phyloP scores from a whole-genome alignment of 1,140 invertebrate genomes.

The Monochamus saltuarius region DNA sequence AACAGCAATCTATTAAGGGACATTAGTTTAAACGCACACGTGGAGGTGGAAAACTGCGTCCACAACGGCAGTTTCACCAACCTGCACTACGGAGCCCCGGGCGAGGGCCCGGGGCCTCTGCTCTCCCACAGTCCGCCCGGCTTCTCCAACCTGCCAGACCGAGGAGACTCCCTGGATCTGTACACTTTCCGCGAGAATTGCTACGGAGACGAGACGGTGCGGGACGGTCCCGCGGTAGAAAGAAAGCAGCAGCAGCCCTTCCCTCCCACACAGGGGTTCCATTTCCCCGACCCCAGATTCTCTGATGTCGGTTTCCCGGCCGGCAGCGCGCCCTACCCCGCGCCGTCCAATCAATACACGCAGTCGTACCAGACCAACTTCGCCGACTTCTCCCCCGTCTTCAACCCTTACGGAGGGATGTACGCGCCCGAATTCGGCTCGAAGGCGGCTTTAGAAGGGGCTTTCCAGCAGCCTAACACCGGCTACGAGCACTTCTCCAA shows the following conservation, averaged over 20 bases:
- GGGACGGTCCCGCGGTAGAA: conserved; percentile 37
- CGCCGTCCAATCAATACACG: conserved; percentile 52
- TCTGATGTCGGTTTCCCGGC: conserved; percentile 39
- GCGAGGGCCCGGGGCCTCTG: conserved; percentile 42
- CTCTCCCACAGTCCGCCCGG: conserved; percentile 25
- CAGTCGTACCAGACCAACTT: conserved; percentile 54
- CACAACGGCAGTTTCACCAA: conserved; percentile 66
- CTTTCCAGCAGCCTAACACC: conserved; percentile 31
- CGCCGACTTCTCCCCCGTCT: conserved; percentile 60
- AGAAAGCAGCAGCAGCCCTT: conserved; percentile 34
- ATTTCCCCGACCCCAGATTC: conserved; percentile 38
- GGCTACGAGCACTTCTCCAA: conserved; percentile 47
- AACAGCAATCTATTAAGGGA: conserved; percentile 56
- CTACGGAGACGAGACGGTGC: conserved; percentile 59
- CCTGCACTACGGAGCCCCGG: conserved; percentile 59
- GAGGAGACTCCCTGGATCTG: conserved; percentile 65
- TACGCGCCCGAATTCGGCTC: conserved; percentile 54
- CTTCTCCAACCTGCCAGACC: conserved; percentile 54
- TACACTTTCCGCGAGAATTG: conserved; percentile 68
- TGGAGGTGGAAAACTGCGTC: conserved; percentile 64
- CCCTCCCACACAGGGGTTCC: conserved; percentile 33
- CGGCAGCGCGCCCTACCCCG: conserved; percentile 22
- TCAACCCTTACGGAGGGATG: conserved; percentile 58
- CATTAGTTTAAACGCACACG: conserved; percentile 56
- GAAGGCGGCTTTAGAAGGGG: conserved; percentile 44